phyloP scores from a whole-genome alignment of 2,797 vertebrate species.

The Mastacembelus armatus region DNA sequence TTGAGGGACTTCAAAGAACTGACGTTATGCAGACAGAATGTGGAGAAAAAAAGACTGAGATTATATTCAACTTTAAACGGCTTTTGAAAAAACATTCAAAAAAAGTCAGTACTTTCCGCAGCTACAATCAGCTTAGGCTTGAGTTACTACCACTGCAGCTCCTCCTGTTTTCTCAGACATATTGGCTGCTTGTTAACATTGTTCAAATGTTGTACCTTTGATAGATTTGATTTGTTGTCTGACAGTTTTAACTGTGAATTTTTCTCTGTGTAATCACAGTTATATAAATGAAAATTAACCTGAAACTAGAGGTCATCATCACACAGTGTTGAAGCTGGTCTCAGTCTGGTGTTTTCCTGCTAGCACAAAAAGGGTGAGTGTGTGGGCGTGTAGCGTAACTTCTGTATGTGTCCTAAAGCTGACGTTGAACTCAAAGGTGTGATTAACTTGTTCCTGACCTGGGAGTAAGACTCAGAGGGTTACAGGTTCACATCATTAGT shows the following conservation, averaged over 20 bases:
- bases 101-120: slow-evolving; percentile 12
- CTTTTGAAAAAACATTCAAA: slow-evolving; percentile 3
- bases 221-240: slow-evolving; percentile 3
- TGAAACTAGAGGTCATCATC: neutral
- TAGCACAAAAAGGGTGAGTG: neutral
- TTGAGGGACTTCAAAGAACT: slow-evolving; percentile 23
- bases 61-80: slow-evolving; percentile 23
- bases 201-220: neutral
- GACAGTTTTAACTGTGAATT: neutral
- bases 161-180: slow-evolving; percentile 9
- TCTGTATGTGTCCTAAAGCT: neutral
- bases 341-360: neutral
- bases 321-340: neutral
- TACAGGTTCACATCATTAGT: neutral
- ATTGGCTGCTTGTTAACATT: slow-evolving; percentile 6
- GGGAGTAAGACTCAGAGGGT: neutral
- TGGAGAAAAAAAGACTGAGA: slow-evolving; percentile 3
- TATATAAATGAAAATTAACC: neutral
- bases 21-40: neutral
- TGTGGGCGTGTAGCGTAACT: no score
- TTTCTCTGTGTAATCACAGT: no score
- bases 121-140: slow-evolving; percentile 15
- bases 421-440: neutral
- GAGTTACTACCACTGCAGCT: neutral
- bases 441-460: neutral